phyloP scores from a whole-genome alignment of 2,113 vertebrate species.

The Haemorhous mexicanus region DNA sequence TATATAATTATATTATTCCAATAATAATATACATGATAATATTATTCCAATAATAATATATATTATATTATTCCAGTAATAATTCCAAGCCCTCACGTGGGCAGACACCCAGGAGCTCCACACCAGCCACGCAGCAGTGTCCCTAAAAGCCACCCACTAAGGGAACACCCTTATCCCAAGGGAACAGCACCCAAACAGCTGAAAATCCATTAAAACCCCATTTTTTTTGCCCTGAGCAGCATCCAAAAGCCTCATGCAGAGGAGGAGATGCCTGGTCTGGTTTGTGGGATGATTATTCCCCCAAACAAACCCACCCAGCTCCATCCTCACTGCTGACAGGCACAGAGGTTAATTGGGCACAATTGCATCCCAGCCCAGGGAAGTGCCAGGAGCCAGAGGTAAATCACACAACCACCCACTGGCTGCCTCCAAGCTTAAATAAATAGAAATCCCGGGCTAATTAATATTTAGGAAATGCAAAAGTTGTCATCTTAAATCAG shows the following conservation, averaged over 20 bases:
- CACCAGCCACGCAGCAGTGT: accelerated
- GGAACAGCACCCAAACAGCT: neutral
- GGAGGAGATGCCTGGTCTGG: neutral
- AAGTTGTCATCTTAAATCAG: slow-evolving; percentile 74
- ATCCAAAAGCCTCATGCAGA: neutral
- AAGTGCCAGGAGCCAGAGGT: slow-evolving; percentile 63
- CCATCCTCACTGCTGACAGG: slow-evolving; percentile 39
- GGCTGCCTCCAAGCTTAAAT: slow-evolving; percentile 43
- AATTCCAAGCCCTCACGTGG: neutral
- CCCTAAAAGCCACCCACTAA: neutral
- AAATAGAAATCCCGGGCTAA: slow-evolving; percentile 60
- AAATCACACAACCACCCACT: slow-evolving; percentile 65
- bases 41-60: no score
- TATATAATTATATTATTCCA: no score
- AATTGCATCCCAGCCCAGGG: slow-evolving; percentile 53
- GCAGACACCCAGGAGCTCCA: neutral
- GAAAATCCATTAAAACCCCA: neutral
- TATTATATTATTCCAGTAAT: no score
- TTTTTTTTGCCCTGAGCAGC: neutral
- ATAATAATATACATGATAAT: no score
- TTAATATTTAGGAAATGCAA: slow-evolving; percentile 73
- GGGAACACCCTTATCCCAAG: neutral
- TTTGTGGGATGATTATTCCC: slow-evolving; percentile 1
- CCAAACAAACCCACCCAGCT: slow-evolving; percentile 11
- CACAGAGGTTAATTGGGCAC: slow-evolving; percentile 64